Percentiles rank a stretch among this genome's conserved stretches.
phyloP scores from a whole-genome alignment of 2,888 invertebrate genomes.

The Pandemis cinnamomeana region DNA sequence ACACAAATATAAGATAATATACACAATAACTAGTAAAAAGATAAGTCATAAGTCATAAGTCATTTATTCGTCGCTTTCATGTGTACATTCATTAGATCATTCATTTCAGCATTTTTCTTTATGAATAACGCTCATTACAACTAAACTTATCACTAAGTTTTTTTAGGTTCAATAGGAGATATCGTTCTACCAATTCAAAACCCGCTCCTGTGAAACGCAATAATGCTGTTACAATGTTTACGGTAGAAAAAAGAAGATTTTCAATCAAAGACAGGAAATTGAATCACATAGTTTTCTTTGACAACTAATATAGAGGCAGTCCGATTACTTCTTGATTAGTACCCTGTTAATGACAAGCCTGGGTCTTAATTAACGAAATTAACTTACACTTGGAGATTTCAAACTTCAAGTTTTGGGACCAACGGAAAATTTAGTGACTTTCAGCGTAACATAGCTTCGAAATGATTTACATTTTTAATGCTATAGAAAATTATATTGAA shows the following conservation, averaged over 20 bases:
- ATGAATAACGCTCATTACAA: too few species aligned
- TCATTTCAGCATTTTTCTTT: too few species aligned
- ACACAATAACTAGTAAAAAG: too few species aligned
- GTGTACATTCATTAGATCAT: too few species aligned
- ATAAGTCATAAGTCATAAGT: too few species aligned
- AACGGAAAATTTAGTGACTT: not conserved
- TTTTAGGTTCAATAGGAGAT: too few species aligned
- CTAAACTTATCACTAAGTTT: too few species aligned
- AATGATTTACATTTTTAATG: slow-evolving; percentile 5
- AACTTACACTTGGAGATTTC: slow-evolving; percentile 8
- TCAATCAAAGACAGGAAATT: not conserved
- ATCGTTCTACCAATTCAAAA: too few species aligned
- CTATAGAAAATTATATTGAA: not conserved
- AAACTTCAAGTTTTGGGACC: not conserved
- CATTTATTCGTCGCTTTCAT: too few species aligned
- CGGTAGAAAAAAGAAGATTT: not conserved
- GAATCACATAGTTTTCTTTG: slow-evolving; percentile 1
- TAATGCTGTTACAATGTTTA: too few species aligned
- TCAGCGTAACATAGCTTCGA: not conserved
- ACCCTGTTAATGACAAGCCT: slow-evolving; percentile 16
- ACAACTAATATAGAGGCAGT: slow-evolving; percentile 29
- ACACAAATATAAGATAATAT: too few species aligned
- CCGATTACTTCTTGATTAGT: slow-evolving; percentile 14
- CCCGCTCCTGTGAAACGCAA: too few species aligned
- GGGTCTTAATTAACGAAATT: slow-evolving; percentile 17